phyloP scores from a whole-genome alignment of 2,113 vertebrate species.

The Psittacus erithacus region DNA sequence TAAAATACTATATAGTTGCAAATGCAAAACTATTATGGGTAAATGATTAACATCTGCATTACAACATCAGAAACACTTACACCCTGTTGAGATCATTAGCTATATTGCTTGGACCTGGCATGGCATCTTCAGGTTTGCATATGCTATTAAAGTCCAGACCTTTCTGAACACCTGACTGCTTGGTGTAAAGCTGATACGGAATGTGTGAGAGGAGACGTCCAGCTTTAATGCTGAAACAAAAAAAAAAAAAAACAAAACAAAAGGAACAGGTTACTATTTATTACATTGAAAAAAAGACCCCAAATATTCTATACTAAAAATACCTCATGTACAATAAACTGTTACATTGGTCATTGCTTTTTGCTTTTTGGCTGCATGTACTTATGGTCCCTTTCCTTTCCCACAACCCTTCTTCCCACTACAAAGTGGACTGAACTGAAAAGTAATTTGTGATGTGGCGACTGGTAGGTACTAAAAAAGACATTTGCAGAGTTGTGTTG shows the following conservation, averaged over 20 bases:
- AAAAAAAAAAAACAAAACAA: not conserved
- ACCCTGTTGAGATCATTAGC: conserved; percentile 78
- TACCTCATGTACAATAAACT: not conserved
- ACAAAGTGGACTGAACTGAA: not conserved
- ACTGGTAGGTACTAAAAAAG: not conserved
- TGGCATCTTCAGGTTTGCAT: conserved; percentile 77
- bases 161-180: conserved; percentile 83
- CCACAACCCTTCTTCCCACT: not conserved
- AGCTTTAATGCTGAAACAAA: conserved; percentile 87
- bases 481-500: not conserved
- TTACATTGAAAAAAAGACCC: not conserved
- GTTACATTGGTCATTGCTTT: not conserved
- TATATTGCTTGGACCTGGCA: conserved; percentile 81
- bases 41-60: not conserved
- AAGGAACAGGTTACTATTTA: not conserved
- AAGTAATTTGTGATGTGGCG: not conserved
- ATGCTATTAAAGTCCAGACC: conserved; percentile 83
- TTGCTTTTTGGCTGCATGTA: not conserved
- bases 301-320: not conserved
- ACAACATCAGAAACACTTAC: conserved; percentile 73
- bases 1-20: not conserved
- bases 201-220: conserved; percentile 88
- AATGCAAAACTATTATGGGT: not conserved
- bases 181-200: conserved; percentile 92
- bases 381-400: not conserved